A percentile compares a stretch with the other conserved stretches of the same genome.
Conservation (phyloP, 2,888 invertebrate species). For the Helobdella robusta region DNA sequence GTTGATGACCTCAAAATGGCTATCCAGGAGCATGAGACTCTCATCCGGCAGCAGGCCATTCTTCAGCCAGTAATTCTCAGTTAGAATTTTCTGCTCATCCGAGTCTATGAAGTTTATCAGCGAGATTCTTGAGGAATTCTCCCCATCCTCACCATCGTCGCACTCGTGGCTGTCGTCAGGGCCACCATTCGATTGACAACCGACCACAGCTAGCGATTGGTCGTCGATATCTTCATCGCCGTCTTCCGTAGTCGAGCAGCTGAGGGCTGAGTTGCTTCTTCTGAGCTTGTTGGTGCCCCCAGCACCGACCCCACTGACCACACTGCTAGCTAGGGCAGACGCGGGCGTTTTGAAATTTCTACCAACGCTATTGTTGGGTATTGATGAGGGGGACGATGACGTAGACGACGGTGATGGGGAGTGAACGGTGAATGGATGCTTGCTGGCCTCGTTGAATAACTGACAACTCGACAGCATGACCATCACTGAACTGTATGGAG, state of each 20-base stretch:
- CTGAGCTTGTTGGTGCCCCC: background rate
- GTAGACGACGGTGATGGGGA: background rate
- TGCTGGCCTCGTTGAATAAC: constrained; percentile 25
- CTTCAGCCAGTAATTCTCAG: constrained; percentile 20
- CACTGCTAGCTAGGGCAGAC: background rate
- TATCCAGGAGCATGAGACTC: constrained; percentile 23
- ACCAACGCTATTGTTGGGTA: no score
- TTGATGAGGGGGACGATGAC: no score
- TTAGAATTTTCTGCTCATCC: background rate
- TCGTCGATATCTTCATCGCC: background rate
- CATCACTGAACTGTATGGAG: constrained; percentile 25
- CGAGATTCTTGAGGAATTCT: background rate
- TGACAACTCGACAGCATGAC: constrained; percentile 15
- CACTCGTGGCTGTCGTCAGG: background rate
- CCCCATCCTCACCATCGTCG: background rate
- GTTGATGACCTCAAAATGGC: constrained; percentile 27
- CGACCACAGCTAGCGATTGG: background rate
- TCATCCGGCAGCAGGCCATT: constrained; percentile 22
- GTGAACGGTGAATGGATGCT: constrained; percentile 4
- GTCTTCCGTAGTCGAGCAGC: no score
- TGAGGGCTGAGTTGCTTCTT: background rate
- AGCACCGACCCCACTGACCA: background rate
- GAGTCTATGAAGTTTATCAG: constrained; percentile 1
- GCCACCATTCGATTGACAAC: background rate
- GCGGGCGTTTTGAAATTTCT: no score